phyloP scores from a whole-genome alignment of 2,888 invertebrate genomes.

The Mythimna impura region DNA sequence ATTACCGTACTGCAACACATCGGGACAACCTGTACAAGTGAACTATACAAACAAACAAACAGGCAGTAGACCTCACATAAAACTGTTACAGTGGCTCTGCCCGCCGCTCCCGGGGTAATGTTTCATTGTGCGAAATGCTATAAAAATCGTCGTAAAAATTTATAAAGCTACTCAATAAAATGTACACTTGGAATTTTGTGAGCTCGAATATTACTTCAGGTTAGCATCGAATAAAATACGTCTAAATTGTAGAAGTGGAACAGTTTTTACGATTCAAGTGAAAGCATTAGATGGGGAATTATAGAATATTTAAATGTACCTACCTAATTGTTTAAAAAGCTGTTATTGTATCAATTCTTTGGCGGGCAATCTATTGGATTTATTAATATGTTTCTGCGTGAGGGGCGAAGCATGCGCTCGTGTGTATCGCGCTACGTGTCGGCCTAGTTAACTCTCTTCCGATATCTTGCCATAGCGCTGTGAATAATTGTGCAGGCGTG shows the following conservation, averaged over 20 bases:
- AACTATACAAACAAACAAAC: constrained; percentile 75
- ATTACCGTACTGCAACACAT: constrained; percentile 21
- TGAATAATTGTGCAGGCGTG: constrained; percentile 60
- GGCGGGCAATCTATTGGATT: neutral
- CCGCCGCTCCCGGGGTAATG: constrained; percentile 75
- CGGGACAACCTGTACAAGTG: constrained; percentile 59
- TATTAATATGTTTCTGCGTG: neutral
- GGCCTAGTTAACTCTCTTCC: constrained; percentile 74
- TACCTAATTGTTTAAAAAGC: constrained; percentile 23
- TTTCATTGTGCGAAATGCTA: constrained; percentile 85
- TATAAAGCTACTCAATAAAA: constrained; percentile 87
- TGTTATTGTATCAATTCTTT: neutral
- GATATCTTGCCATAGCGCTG: constrained; percentile 64
- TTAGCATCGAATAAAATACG: constrained; percentile 75
- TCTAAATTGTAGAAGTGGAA: constrained; percentile 63
- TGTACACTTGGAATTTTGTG: constrained; percentile 83
- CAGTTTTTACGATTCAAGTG: constrained; percentile 65
- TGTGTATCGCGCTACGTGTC: constrained; percentile 65
- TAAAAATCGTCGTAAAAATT: constrained; percentile 86
- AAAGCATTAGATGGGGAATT: constrained; percentile 55
- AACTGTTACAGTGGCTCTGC: constrained; percentile 73
- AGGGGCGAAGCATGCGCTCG: constrained; percentile 39
- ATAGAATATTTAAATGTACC: constrained; percentile 49
- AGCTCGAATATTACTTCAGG: constrained; percentile 79
- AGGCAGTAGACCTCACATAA: constrained; percentile 75